Base-by-base conservation (phyloP, 1,140 invertebrate species). In the Hesperophylax magnus region DNA sequence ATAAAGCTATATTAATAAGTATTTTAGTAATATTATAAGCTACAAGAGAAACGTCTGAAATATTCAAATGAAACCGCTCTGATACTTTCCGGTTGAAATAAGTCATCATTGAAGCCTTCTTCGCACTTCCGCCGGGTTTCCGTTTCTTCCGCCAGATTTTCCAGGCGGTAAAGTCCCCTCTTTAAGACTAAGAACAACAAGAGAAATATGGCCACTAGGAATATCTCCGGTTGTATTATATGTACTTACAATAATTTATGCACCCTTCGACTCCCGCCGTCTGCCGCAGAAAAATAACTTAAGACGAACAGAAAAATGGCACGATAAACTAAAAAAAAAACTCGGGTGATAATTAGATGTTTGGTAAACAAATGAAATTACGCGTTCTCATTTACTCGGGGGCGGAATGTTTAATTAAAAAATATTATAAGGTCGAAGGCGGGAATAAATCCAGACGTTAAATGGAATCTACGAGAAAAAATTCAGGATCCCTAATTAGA, bases 371-470 rank as follows among this genome's bases (percentile, higher is more conserved):
- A 79, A 82, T 77, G 18, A 72, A 81, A 81, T 77, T 79, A 69
- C 67, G 80, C 69, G 53, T 82, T 74, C 67, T 82, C 81, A 81
- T 72, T 67, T 67, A 39, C 71, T 75, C 22, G 24, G 24, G 53
- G 81, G 17, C 22, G 53, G 81, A 69, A 77, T 76, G 69, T 71
- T 82, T 82, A 82, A 82, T 82, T 82, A 82, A 82, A 82, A 82
- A 79, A 82, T 79, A 67, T 67, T 67, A 67, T 67, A 27, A 34
- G 22, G 63, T 67, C 63, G 22, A 31, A 67, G 63, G 22, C 22
- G 63, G 58, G 69, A 54, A 72, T 53, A 54, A 53, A 72, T 54
- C 34, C 69, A 14, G 47, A 18, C 39, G 69, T n/a, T 53, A 72
- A 72, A 17, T 20, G 39, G 69, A 27, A 67, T 67, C 27, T 67